Evolutionary conservation across 2,797 vertebrate species (phyloP), one percentile per base, ranked within the genome.

Genomic region (Cuculus canorus): DNA sequence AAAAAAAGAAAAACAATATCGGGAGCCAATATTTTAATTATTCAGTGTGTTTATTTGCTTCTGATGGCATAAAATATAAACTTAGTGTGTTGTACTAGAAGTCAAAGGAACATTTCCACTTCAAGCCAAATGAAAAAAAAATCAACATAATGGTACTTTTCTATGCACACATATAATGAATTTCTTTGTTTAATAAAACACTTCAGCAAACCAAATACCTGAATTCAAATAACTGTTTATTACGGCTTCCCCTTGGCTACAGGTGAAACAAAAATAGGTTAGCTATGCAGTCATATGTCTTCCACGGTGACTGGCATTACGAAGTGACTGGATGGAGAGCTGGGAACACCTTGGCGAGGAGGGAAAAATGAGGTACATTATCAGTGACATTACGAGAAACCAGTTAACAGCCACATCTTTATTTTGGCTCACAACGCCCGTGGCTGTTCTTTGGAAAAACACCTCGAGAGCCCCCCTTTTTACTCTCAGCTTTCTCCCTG

Each of bases 181-280:
- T 84, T 65, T 86, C 77, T 95, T 91, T 94, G 93, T 90, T 93
- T 92, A 95, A 95, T 83, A 91, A 95, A 96, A 93, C 93, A 95
- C 90, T 92, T 69, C 61, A 91, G 77, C 92, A 96, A 95, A 88
- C 77, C 88, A 76, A 94, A 88, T 86, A 82, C 88, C 50, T 52
- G 70, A 63, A 88, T 92, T 92, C 84, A 92, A 92, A 95, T 93
- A 82, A 90, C 88, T 83, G 54, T 86, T 95, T 84, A 70, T 82
- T 79, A 54, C 19, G 80, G 88, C 70, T 90, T 90, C 73, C 43
- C 61, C 43, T 88, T 4, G 1, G 70, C 25, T 86, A 65, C 77
- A 92, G 83, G 88, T 93, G 90, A 87, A 22, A 59, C 2, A 32
- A 59, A 83, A 68, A 16, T 4, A 33, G 54, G 33, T 70, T 54